Evolutionary conservation across 2,113 vertebrate species (phyloP), one percentile per base, ranked within the genome.

Genomic region (Proterorhinus semilunaris): DNA sequence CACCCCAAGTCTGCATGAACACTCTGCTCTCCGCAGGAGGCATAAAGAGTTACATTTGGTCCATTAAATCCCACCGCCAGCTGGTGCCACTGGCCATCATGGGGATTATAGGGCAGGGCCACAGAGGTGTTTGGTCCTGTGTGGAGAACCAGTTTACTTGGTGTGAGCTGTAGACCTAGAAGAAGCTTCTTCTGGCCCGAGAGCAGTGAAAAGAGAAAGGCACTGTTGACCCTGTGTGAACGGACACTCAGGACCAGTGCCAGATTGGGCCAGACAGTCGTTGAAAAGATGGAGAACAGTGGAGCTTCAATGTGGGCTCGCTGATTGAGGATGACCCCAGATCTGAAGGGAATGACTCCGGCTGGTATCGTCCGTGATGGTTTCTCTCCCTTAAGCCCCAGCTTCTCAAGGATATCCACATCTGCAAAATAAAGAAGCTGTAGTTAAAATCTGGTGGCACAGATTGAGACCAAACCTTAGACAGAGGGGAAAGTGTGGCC

Each of bases 21-120:
- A 81, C 86, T 91, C 84, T 89, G 90, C 93, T 94, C 93, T 91
- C 95, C 95, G 73, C 97, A 98, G 90, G 95, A 94, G 69, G 95
- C 95, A 91, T 93, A 93, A 86, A 99, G 89, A 85, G 95, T 96
- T 88, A 95, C 95, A 21, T 85, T 92, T 82, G 86, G 92, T 84
- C 93, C 91, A 36, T 91, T 93, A 81, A 99, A 91, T 74, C 92
- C 85, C 49, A 99, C 84, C 48, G 95, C 95, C 83, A 99, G 82
- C 67, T 96, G 95, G 88, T 99, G 97, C 97, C 96, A 99, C 80
- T 87, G 95, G 54, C 97, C 97, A 57, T 99, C 94, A 0, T 98
- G 96, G 74, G 97, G 88, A 49, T 97, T 91, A 49, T 96, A 95
- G 85, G 96, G 95, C 75, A 98, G 95, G 82, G 93, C 90, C 74